Evolutionary conservation across 2,888 invertebrate species (phyloP).

Genomic region (Melipona bicolor): DNA sequence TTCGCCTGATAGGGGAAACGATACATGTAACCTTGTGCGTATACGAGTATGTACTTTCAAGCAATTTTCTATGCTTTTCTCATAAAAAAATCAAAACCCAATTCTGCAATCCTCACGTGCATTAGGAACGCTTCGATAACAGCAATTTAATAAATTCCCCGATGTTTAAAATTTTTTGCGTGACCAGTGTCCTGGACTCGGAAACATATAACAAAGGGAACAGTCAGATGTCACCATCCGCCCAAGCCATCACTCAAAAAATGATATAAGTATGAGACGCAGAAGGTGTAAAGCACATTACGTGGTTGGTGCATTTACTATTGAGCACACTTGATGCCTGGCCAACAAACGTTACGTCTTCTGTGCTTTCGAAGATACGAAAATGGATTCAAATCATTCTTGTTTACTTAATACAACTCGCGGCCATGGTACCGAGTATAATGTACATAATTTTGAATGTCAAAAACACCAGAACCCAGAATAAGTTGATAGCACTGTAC

Average conservation of each 20-base stretch:
- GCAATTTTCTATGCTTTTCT: too few relatives aligned
- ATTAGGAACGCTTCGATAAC: too few relatives aligned
- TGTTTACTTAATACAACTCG: constrained; percentile 55
- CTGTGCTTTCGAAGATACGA: neutral
- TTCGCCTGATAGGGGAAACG: too few relatives aligned
- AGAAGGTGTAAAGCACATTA: constrained; percentile 1
- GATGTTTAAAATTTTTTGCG: neutral
- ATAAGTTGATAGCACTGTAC: constrained; percentile 62
- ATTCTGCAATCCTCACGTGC: too few relatives aligned
- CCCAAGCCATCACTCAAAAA: neutral
- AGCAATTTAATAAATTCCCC: neutral
- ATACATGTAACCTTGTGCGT: too few relatives aligned
- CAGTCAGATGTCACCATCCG: neutral
- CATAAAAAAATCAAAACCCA: neutral
- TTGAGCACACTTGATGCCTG: constrained; percentile 14
- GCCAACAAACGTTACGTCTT: constrained; percentile 32
- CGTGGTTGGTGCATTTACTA: neutral
- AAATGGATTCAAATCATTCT: constrained; percentile 6
- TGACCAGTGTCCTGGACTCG: neutral
- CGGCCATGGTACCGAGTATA: constrained; percentile 60
- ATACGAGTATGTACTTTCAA: too few relatives aligned
- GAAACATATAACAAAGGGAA: neutral
- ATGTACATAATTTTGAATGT: constrained; percentile 67
- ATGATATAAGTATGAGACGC: neutral
- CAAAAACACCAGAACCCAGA: constrained; percentile 52